Evolutionary conservation across 1,140 invertebrate species (phyloP).

Genomic region (Ceratosolen solmsi): DNA sequence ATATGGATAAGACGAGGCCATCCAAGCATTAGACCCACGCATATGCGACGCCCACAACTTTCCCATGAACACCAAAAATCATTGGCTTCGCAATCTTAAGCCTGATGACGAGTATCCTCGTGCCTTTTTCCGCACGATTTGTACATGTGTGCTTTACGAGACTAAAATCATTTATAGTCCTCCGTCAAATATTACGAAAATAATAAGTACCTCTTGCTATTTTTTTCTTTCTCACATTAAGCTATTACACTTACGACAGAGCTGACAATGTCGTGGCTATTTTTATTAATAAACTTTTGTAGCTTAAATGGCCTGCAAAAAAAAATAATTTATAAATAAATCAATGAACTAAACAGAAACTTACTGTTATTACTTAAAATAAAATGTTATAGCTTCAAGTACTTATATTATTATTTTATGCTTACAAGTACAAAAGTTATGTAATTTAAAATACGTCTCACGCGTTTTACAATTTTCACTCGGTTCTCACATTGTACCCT

Average conservation of each 20-base stretch:
- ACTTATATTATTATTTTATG: background rate
- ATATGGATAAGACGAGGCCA: conserved; percentile 28
- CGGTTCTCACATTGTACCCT: no score
- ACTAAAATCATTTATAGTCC: background rate
- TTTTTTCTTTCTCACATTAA: no score
- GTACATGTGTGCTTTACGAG: background rate
- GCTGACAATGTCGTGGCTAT: no score
- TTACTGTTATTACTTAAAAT: no score
- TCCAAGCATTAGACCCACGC: background rate
- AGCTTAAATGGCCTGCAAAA: no score
- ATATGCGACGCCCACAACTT: background rate
- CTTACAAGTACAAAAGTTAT: background rate
- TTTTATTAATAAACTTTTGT: no score
- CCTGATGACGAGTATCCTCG: conserved; percentile 1
- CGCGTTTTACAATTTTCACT: background rate
- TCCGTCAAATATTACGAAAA: background rate
- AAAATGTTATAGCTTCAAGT: no score
- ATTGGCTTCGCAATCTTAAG: background rate
- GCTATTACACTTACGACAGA: no score
- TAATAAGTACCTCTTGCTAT: background rate
- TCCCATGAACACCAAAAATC: background rate
- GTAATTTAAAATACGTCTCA: background rate
- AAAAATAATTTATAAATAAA: no score
- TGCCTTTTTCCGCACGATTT: background rate
- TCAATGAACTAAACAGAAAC: no score